A percentile compares a stretch with the other conserved stretches of the same genome.
Evolutionary conservation across 30 jellyfish, hydroid and myxozoan species (phyloP).

Genomic region (Hydractinia symbiolongicarpus): DNA sequence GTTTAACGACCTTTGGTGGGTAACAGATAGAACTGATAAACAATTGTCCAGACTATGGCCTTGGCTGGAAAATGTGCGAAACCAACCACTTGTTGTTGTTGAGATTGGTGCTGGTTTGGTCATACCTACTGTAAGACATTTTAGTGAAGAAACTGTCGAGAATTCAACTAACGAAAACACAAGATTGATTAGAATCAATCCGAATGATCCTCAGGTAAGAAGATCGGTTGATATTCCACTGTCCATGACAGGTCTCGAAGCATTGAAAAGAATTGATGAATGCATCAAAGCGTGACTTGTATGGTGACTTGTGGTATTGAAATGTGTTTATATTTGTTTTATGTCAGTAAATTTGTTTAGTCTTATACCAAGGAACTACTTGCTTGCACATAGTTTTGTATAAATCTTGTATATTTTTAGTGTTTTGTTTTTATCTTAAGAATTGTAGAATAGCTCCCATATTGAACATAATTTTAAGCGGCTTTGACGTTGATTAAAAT

Average conservation of each 20-base stretch:
- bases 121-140: conserved; percentile 62
- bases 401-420: too few relatives aligned
- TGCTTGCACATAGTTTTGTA: too few relatives aligned
- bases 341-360: too few relatives aligned
- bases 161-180: conserved; percentile 14
- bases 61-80: conserved; percentile 10
- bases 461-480: too few relatives aligned
- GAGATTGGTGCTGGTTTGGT: conserved; percentile 83
- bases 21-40: conserved; percentile 31
- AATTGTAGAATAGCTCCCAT: too few relatives aligned
- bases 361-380: too few relatives aligned
- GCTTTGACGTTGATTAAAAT: too few relatives aligned
- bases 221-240: conserved; percentile 23
- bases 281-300: conserved; percentile 1
- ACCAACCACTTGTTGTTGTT: conserved; percentile 35
- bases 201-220: conserved; percentile 58
- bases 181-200: conserved; percentile 50
- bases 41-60: conserved; percentile 31
- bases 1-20: conserved; percentile 57
- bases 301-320: too few relatives aligned
- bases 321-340: too few relatives aligned
- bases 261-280: conserved; percentile 42
- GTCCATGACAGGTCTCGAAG: conserved; percentile 64
- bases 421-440: too few relatives aligned
- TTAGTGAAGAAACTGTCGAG: conserved; percentile 37